Percentiles rank a stretch among this genome's conserved stretches.
These are phyloP conservation scores for Setophaga petechia DNA, from an alignment of 2,113 vertebrate genomes.

Conservation along the genomic window DNA sequence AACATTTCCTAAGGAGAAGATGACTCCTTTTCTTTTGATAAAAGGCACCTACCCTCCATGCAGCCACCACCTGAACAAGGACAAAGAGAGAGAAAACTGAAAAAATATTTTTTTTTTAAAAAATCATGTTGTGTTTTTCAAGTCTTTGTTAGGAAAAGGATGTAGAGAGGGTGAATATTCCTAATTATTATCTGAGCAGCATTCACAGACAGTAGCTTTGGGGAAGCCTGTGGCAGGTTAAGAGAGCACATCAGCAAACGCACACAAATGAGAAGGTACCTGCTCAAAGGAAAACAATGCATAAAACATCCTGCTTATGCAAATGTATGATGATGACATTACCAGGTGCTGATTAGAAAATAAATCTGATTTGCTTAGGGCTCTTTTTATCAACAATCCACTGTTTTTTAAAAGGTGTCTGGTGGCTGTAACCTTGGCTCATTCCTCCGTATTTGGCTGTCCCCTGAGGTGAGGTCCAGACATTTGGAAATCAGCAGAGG, in stretches of 20 bases:
- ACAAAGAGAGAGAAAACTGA: not conserved
- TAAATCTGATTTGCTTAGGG: slow-evolving; percentile 35
- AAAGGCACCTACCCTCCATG: not conserved
- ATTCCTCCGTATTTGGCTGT: not conserved
- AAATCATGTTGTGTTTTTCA: not conserved
- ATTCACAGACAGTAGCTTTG: slow-evolving; percentile 46
- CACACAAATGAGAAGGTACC: slow-evolving; percentile 45
- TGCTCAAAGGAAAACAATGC: slow-evolving; percentile 60
- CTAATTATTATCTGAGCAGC: slow-evolving; percentile 48
- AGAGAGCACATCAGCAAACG: slow-evolving; percentile 7
- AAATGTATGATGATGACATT: slow-evolving; percentile 57
- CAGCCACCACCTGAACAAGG: not conserved
- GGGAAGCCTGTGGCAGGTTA: slow-evolving; percentile 58
- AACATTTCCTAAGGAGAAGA: slow-evolving; percentile 53
- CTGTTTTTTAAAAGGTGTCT: not conserved
- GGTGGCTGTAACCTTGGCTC: not conserved
- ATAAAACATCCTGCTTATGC: slow-evolving; percentile 68
- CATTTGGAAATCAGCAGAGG: not conserved
- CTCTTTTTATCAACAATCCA: not conserved
- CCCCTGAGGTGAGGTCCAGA: not conserved
- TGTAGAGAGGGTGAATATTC: not conserved
- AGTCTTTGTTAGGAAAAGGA: not conserved
- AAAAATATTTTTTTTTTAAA: not conserved
- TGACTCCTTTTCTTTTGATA: not conserved
- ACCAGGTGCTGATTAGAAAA: slow-evolving; percentile 51